phyloP scores from a whole-genome alignment of 2,888 invertebrate genomes.

The Ectropis crepuscularia region DNA sequence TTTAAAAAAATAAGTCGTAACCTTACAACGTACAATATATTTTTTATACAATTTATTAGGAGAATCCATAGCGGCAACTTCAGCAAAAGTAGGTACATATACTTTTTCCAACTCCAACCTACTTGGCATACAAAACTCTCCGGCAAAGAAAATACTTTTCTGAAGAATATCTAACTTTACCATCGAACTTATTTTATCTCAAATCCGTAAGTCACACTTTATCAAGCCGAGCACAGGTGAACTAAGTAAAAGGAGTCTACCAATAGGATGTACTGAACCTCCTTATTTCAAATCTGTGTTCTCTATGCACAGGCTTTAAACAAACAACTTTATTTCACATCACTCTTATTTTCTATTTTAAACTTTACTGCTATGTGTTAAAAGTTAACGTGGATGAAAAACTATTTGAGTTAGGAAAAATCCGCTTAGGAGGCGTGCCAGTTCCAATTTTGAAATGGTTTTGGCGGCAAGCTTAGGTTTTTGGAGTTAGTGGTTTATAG shows the following conservation, averaged over 20 bases:
- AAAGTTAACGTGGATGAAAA: slow-evolving; percentile 31
- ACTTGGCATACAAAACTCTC: not conserved
- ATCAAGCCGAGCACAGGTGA: slow-evolving; percentile 39
- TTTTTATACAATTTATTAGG: too few species aligned
- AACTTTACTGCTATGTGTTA: slow-evolving; percentile 39
- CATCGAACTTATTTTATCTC: slow-evolving; percentile 16
- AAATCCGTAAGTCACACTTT: slow-evolving; percentile 28
- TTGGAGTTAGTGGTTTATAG: slow-evolving; percentile 39
- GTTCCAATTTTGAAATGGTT: slow-evolving; percentile 78
- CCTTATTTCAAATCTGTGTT: slow-evolving; percentile 74
- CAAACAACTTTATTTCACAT: slow-evolving; percentile 29
- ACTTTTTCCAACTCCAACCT: not conserved
- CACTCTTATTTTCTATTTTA: slow-evolving; percentile 30
- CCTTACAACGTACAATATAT: too few species aligned
- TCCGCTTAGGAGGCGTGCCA: slow-evolving; percentile 70
- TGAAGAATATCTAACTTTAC: slow-evolving; percentile 11
- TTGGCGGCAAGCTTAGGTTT: slow-evolving; percentile 62
- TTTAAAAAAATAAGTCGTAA: too few species aligned
- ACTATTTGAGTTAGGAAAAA: slow-evolving; percentile 56
- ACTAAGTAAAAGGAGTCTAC: slow-evolving; percentile 50
- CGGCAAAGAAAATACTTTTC: slow-evolving; percentile 5
- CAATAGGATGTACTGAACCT: slow-evolving; percentile 67
- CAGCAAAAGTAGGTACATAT: too few species aligned
- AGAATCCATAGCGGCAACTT: too few species aligned
- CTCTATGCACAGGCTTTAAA: slow-evolving; percentile 65